phyloP scores from a whole-genome alignment of 2,113 vertebrate species.

The Menidia beryllina region DNA sequence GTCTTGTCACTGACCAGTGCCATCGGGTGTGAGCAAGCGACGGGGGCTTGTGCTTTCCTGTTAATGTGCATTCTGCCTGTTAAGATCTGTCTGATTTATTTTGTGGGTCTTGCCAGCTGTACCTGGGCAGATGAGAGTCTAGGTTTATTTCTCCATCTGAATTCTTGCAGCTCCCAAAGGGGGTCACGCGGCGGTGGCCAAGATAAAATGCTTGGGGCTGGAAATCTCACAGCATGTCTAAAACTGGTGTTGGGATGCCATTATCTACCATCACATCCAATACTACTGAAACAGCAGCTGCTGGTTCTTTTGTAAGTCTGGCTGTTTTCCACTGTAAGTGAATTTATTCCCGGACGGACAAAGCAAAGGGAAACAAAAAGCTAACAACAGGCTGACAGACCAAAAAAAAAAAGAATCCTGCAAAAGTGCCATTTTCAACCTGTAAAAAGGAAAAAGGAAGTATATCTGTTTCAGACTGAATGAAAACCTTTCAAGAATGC shows the following conservation, averaged over 20 bases:
- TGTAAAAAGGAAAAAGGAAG: constrained; percentile 7
- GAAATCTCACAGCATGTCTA: constrained; percentile 39
- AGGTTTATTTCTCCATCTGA: constrained; percentile 25
- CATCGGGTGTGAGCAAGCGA: constrained; percentile 5
- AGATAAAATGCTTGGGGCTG: constrained; percentile 38
- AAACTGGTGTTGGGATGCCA: constrained; percentile 3
- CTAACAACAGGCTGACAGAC: not conserved
- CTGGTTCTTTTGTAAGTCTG: constrained; percentile 2
- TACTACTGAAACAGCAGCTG: constrained; percentile 31
- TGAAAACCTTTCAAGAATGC: constrained; percentile 31
- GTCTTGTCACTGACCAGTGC: constrained; percentile 59
- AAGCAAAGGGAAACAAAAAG: constrained; percentile 7
- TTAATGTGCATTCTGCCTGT: constrained; percentile 9
- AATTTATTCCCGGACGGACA: constrained; percentile 3
- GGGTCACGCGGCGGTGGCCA: constrained; percentile 19
- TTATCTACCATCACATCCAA: constrained; percentile 37
- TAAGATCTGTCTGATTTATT: constrained; percentile 15
- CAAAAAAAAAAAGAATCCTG: not conserved
- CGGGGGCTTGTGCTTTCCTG: constrained; percentile 1
- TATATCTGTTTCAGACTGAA: constrained; percentile 16
- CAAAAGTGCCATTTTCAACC: constrained; percentile 16
- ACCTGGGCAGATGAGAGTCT: constrained; percentile 9
- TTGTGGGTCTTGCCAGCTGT: not conserved
- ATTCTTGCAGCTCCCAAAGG: constrained; percentile 12
- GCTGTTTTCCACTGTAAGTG: constrained; percentile 5